Percentiles rank a stretch among this genome's conserved stretches.
Conservation (phyloP, 2,113 vertebrate genomes). For the Pterocles gutturalis region DNA sequence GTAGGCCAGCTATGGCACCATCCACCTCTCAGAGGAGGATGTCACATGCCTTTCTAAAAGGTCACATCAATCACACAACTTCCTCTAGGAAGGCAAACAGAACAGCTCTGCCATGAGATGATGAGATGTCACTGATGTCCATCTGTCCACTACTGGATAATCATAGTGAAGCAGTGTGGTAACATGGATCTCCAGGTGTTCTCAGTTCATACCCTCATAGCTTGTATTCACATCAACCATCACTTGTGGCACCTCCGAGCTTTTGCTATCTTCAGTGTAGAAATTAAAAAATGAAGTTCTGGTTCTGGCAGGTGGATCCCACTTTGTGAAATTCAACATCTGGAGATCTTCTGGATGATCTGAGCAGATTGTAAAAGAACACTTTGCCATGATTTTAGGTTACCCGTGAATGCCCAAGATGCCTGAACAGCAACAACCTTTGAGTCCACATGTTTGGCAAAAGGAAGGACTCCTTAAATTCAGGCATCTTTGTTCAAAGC, state of each 20-base stretch:
- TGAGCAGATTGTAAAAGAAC: neutral
- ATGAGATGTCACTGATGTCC: neutral
- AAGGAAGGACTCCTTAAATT: neutral
- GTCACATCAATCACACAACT: neutral
- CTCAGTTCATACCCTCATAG: neutral
- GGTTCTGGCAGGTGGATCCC: neutral
- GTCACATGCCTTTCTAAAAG: neutral
- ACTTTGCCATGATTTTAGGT: neutral
- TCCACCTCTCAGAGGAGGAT: neutral
- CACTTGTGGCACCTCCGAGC: neutral
- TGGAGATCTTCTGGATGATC: neutral
- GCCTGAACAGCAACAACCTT: neutral
- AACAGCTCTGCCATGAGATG: neutral
- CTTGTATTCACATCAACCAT: neutral
- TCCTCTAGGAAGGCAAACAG: neutral
- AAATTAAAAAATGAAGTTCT: neutral
- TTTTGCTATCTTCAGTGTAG: neutral
- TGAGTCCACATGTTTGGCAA: rapidly evolving
- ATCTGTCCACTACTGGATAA: neutral
- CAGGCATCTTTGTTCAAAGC: neutral
- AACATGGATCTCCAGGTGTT: neutral
- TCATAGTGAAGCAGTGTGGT: neutral
- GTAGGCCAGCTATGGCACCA: neutral
- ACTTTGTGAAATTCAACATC: neutral
- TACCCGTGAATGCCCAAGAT: neutral